Percentiles rank a stretch among this genome's conserved stretches.
Conservation (phyloP, 2,888 invertebrate species). For the Pandemis cinnamomeana region DNA sequence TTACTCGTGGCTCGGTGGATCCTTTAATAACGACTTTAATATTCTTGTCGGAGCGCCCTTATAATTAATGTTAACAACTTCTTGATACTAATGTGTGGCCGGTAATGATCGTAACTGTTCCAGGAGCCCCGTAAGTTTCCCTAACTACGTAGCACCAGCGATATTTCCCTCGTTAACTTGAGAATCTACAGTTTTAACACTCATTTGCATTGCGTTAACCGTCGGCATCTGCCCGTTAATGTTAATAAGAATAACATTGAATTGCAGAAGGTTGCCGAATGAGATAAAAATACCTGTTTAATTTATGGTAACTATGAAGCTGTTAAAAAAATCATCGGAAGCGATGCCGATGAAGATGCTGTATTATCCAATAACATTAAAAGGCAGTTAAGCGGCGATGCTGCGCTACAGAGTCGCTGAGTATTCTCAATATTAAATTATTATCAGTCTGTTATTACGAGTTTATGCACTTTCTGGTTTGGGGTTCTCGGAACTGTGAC, state of each 20-base stretch:
- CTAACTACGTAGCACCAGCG: slow-evolving; percentile 27
- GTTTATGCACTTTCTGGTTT: slow-evolving; percentile 69
- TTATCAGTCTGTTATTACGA: slow-evolving; percentile 72
- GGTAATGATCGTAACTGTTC: slow-evolving; percentile 48
- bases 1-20: slow-evolving; percentile 35
- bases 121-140: slow-evolving; percentile 43
- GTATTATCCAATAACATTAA: slow-evolving; percentile 77
- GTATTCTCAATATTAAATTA: slow-evolving; percentile 71
- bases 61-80: slow-evolving; percentile 52
- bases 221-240: slow-evolving; percentile 47
- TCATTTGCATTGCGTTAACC: slow-evolving; percentile 48
- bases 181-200: slow-evolving; percentile 45
- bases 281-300: slow-evolving; percentile 28
- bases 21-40: slow-evolving; percentile 41
- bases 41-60: slow-evolving; percentile 52
- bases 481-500: slow-evolving; percentile 65
- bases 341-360: slow-evolving; percentile 47
- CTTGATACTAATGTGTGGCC: slow-evolving; percentile 52
- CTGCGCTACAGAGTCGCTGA: slow-evolving; percentile 62
- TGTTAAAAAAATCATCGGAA: slow-evolving; percentile 60
- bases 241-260: slow-evolving; percentile 42
- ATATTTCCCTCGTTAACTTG: slow-evolving; percentile 34
- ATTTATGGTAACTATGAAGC: slow-evolving; percentile 57
- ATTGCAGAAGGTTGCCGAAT: slow-evolving; percentile 31
- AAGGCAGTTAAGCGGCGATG: slow-evolving; percentile 67